Conservation (phyloP, 2,888 invertebrate genomes). For the Caradrina kadenii region DNA sequence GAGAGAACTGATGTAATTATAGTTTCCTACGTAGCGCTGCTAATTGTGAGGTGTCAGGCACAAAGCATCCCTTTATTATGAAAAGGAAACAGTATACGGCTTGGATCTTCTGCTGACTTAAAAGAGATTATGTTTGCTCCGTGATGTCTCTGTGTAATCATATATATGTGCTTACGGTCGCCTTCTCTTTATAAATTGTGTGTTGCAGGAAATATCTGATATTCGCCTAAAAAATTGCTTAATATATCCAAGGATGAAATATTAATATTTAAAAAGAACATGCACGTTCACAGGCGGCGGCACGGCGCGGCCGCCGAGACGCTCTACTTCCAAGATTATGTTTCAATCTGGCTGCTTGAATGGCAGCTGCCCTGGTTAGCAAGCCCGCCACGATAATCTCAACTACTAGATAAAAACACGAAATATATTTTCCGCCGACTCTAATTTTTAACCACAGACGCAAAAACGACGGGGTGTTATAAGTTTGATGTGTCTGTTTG, state of each 20-base stretch:
- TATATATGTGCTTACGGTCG: background rate
- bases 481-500: too few relatives aligned
- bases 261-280: conserved; percentile 10
- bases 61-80: conserved; percentile 11
- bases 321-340: conserved; percentile 27
- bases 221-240: background rate
- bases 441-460: too few relatives aligned
- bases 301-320: background rate
- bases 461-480: too few relatives aligned
- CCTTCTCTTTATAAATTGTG: background rate
- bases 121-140: background rate
- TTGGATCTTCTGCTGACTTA: background rate
- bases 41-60: conserved; percentile 19
- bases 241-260: background rate
- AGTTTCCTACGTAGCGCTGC: conserved; percentile 1
- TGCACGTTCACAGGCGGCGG: background rate
- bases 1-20: conserved; percentile 3
- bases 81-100: conserved; percentile 1
- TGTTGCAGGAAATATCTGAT: background rate
- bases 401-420: conserved; percentile 14
- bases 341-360: conserved; percentile 41
- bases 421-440: conserved; percentile 10
- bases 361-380: conserved; percentile 46
- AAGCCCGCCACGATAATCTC: conserved; percentile 10
- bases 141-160: background rate